Evolutionary conservation across 2,797 vertebrate species (phyloP).

Genomic region (Tarsius wallacei): DNA sequence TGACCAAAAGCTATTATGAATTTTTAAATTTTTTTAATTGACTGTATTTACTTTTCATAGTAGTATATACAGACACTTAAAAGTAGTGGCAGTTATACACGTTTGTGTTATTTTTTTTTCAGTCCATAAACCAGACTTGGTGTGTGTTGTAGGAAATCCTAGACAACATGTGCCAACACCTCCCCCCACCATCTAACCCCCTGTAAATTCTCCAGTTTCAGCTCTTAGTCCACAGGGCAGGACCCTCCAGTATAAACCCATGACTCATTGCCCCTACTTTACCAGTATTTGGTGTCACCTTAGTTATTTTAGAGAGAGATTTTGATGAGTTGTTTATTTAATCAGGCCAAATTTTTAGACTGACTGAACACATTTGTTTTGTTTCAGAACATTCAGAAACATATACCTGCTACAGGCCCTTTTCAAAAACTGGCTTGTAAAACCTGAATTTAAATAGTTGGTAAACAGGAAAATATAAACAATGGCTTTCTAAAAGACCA

Average conservation of each 20-base stretch:
- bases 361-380: slow-evolving; percentile 35
- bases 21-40: slow-evolving; percentile 48
- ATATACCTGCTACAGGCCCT: not conserved
- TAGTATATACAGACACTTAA: not conserved
- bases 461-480: slow-evolving; percentile 6
- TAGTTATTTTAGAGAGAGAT: not conserved
- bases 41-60: slow-evolving; percentile 7
- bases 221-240: not conserved
- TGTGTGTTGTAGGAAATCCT: not conserved
- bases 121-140: not conserved
- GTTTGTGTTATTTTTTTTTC: not conserved
- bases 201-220: not conserved
- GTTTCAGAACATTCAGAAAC: slow-evolving; percentile 64
- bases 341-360: slow-evolving; percentile 41
- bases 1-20: slow-evolving; percentile 42
- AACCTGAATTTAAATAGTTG: slow-evolving; percentile 32
- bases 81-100: not conserved
- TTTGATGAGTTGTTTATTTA: slow-evolving; percentile 35
- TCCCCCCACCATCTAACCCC: not conserved
- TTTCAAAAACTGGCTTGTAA: slow-evolving; percentile 51
- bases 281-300: not conserved
- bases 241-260: not conserved
- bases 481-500: not conserved
- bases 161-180: not conserved
- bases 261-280: not conserved